Base-by-base conservation (phyloP, 1,140 invertebrate genomes). In the Spodoptera litura region DNA sequence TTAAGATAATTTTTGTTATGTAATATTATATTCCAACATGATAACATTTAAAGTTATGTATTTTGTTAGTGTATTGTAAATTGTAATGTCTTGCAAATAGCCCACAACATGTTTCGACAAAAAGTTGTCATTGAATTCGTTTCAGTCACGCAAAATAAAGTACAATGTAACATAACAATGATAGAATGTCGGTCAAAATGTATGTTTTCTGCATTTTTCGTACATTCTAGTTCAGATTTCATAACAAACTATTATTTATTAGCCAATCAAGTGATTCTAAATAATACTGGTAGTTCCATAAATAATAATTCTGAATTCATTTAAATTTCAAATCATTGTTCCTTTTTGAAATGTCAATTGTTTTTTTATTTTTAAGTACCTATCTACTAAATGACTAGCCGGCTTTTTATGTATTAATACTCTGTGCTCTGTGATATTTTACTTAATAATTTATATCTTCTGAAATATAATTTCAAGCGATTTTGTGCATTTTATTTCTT, bases 121-220 rank as follows among this genome's bases (percentile, higher is more conserved):
- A 74, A 58, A 27, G 25, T 59, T 75, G 73, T 75, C 73, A 62
- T 75, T 75, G 73, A 64, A 75, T 75, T 75, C 10, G 73, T 64
- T 11, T 53, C 59, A 64, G 73, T 75, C 44, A 75, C 59, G 73
- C 20, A 53, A 75, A 56, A 56, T 56, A 20, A 55, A 70, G 52
- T 53, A 71, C 68, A 71, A 71, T 71, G 52, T n/a, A 56, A 71
- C 11, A n/a, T 71, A 55, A 71, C 68, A 71, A 55, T 71, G 38
- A 31, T 44, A 51, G 38, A 31, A 56, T 73, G 35, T 61, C 38
- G 38, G 38, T 12, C 15, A 72, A 70, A 71, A 27, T 53, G 11
- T 70, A 68, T 71, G 27, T 55, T 71, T 70, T 35, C 52, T 70
- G 13, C 52, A 25, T 11, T 25, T 52, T 11, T 27, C n/a, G 52